phyloP scores from a whole-genome alignment of 1,140 invertebrate genomes.

The Drosophila truncata region DNA sequence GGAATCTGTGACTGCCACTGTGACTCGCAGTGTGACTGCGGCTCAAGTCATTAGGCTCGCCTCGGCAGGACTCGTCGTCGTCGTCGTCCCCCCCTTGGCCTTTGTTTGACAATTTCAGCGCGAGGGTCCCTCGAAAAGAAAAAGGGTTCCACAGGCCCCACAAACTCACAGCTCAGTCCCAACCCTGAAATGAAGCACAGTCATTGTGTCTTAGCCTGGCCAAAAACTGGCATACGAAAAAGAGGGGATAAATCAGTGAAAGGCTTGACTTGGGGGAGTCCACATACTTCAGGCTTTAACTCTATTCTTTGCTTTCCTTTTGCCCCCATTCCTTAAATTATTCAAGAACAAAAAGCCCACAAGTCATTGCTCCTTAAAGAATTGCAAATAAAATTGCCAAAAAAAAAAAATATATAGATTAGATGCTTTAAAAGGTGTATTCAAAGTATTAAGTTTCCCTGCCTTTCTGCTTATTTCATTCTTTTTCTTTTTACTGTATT shows the following conservation, averaged over 20 bases:
- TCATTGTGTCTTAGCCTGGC: slow-evolving; percentile 63
- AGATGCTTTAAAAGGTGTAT: neutral
- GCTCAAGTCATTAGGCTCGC: slow-evolving; percentile 76
- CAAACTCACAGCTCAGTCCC: neutral
- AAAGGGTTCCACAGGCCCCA: slow-evolving; percentile 4
- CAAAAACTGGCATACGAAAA: slow-evolving; percentile 41
- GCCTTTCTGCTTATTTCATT: neutral
- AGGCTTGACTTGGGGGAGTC: slow-evolving; percentile 21
- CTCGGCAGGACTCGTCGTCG: neutral
- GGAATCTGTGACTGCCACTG: slow-evolving; percentile 15
- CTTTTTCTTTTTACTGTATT: neutral
- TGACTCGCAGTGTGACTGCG: slow-evolving; percentile 21
- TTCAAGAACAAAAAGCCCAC: neutral
- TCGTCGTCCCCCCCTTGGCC: slow-evolving; percentile 12
- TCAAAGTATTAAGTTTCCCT: neutral
- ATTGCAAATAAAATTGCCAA: neutral
- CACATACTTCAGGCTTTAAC: slow-evolving; percentile 21
- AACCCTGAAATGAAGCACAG: slow-evolving; percentile 19
- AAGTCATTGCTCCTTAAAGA: slow-evolving; percentile 11
- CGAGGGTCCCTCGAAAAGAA: slow-evolving; percentile 25
- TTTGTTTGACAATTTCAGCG: slow-evolving; percentile 75
- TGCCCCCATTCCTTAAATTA: neutral
- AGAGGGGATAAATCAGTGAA: slow-evolving; percentile 27
- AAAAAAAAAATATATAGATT: neutral
- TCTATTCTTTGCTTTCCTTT: neutral